phyloP scores from a whole-genome alignment of 2,888 invertebrate genomes.

The Dromius quadrimaculatus region DNA sequence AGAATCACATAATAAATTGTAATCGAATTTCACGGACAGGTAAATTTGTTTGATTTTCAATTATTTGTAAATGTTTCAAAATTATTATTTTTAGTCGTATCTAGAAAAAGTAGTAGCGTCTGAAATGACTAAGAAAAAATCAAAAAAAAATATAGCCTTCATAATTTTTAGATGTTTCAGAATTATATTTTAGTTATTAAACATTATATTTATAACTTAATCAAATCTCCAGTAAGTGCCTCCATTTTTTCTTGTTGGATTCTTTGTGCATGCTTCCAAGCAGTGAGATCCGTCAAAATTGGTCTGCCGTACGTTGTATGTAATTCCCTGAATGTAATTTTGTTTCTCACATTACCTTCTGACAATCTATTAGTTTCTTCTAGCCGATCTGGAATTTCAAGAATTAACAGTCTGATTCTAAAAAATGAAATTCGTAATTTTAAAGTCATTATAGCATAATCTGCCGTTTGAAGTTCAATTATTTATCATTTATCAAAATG shows the following conservation, averaged over 20 bases:
- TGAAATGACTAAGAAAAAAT: no score
- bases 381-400: constrained; percentile 27
- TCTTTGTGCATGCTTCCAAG: constrained; percentile 73
- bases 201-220: constrained; percentile 64
- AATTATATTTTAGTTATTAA: not conserved
- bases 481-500: no score
- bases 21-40: no score
- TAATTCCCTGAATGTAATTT: constrained; percentile 76
- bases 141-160: no score
- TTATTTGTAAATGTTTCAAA: no score
- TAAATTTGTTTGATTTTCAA: no score
- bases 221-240: constrained; percentile 64
- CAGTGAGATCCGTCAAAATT: constrained; percentile 76
- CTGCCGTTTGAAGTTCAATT: not conserved
- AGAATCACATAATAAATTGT: no score
- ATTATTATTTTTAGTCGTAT: no score
- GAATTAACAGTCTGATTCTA: no score
- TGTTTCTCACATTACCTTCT: constrained; percentile 56
- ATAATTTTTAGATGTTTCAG: no score
- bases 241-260: constrained; percentile 62
- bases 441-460: not conserved
- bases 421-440: not conserved
- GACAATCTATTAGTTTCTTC: constrained; percentile 39
- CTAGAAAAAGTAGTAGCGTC: no score
- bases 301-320: constrained; percentile 78